Evolutionary conservation across 2,797 vertebrate species (phyloP).

Genomic region (Gastrophryne carolinensis): DNA sequence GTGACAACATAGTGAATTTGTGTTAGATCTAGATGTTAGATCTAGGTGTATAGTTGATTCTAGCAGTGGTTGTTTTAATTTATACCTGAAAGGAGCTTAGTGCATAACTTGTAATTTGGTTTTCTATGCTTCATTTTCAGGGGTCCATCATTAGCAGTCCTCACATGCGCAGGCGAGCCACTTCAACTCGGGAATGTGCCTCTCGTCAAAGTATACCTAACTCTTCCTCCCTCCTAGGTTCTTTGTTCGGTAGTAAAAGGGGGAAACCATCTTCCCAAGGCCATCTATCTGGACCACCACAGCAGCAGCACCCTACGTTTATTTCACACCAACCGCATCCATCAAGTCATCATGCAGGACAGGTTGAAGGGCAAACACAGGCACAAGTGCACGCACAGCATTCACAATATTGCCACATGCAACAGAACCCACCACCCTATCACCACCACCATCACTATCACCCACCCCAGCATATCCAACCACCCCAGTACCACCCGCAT

Average conservation of each 20-base stretch:
- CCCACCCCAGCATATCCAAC: conserved; percentile 84
- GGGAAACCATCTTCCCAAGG: conserved; percentile 82
- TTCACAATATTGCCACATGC: conserved; percentile 80
- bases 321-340: conserved; percentile 75
- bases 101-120: conserved; percentile 67
- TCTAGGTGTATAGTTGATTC: conserved; percentile 26
- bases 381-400: conserved; percentile 74
- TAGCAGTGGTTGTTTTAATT: conserved; percentile 17
- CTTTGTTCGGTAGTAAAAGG: conserved; percentile 87
- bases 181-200: conserved; percentile 89
- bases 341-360: conserved; percentile 77
- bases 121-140: conserved; percentile 82
- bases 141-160: conserved; percentile 99
- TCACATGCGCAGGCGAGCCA: conserved; percentile 86
- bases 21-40: conserved; percentile 27
- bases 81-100: neutral
- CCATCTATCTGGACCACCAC: conserved; percentile 68
- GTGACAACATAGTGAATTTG: neutral
- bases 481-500: conserved; percentile 75
- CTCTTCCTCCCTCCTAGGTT: conserved; percentile 91
- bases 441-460: conserved; percentile 95
- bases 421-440: conserved; percentile 89
- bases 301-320: conserved; percentile 68
- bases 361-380: conserved; percentile 66
- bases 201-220: conserved; percentile 86